Conservation (phyloP, 2,797 vertebrate genomes). For the Taeniopygia guttata region DNA sequence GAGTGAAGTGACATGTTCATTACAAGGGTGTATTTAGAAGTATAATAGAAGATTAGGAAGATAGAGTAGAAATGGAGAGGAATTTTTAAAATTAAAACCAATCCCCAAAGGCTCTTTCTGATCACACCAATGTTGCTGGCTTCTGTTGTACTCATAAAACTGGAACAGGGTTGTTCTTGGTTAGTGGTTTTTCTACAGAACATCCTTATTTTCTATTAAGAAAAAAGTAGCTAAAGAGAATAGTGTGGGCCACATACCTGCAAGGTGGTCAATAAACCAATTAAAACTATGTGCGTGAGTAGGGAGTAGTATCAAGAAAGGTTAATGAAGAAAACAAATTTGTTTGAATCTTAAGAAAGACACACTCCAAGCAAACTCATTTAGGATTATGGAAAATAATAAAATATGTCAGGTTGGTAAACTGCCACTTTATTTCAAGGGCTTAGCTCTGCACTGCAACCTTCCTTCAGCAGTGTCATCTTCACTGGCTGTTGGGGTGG, state of each 20-base stretch:
- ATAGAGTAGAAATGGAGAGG: not conserved
- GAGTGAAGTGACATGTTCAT: not conserved
- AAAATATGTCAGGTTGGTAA: not conserved
- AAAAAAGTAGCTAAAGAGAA: not conserved
- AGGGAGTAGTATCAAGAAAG: not conserved
- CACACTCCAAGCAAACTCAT: not conserved
- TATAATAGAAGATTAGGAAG: not conserved
- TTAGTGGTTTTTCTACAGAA: not conserved
- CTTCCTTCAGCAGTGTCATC: not conserved
- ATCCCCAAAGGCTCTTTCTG: not conserved
- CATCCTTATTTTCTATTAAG: not conserved
- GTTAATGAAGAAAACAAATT: not conserved
- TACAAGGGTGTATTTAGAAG: not conserved
- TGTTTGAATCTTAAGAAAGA: not conserved
- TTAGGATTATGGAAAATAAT: not conserved
- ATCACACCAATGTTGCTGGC: not conserved
- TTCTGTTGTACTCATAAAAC: not conserved
- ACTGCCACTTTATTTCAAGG: not conserved
- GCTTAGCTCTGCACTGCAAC: not conserved
- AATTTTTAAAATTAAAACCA: not conserved
- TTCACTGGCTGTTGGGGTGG: not conserved
- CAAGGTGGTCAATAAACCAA: not conserved
- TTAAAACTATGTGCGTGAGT: not conserved
- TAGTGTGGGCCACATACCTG: not conserved
- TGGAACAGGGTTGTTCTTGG: not conserved